These are phyloP conservation scores for Oryzias javanicus DNA, from an alignment of 2,113 vertebrate species.

Conservation along the genomic window DNA sequence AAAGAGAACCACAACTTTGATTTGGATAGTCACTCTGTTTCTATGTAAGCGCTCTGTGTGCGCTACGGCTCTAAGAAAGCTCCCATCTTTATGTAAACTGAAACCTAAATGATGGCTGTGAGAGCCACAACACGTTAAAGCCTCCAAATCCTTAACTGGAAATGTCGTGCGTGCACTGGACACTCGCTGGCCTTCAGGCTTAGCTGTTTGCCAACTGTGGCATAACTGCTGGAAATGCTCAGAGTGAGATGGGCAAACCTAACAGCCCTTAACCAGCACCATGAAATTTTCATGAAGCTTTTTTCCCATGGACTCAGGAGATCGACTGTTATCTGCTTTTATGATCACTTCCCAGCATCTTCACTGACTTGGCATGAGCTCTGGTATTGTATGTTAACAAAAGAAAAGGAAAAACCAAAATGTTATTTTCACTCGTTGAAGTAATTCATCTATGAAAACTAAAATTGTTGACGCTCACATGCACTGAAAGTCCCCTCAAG, in stretches of 20 bases:
- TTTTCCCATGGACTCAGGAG: slow-evolving; percentile 12
- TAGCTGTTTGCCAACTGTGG: slow-evolving; percentile 48
- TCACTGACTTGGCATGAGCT: slow-evolving; percentile 41
- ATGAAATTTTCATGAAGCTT: slow-evolving; percentile 42
- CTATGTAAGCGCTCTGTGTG: slow-evolving; percentile 26
- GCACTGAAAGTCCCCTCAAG: not conserved
- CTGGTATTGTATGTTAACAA: not conserved
- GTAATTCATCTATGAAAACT: not conserved
- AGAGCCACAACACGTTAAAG: slow-evolving; percentile 50
- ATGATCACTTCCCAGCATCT: slow-evolving; percentile 14
- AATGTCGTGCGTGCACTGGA: slow-evolving; percentile 40
- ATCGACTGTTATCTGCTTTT: slow-evolving; percentile 34
- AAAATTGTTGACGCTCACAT: not conserved
- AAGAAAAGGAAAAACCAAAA: too few species aligned
- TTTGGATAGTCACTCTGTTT: slow-evolving; percentile 38
- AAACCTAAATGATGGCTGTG: slow-evolving; percentile 50
- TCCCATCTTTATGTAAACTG: slow-evolving; percentile 56
- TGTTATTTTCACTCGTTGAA: too few species aligned
- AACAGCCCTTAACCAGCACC: slow-evolving; percentile 37
- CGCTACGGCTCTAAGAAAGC: slow-evolving; percentile 25
- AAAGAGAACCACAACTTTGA: slow-evolving; percentile 45
- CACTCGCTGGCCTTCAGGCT: slow-evolving; percentile 26
- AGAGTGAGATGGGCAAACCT: slow-evolving; percentile 24
- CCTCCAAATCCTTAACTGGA: slow-evolving; percentile 63
- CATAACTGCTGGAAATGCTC: slow-evolving; percentile 39